phyloP scores from a whole-genome alignment of 2,888 invertebrate species.

The Rugalucina vietnamica region DNA sequence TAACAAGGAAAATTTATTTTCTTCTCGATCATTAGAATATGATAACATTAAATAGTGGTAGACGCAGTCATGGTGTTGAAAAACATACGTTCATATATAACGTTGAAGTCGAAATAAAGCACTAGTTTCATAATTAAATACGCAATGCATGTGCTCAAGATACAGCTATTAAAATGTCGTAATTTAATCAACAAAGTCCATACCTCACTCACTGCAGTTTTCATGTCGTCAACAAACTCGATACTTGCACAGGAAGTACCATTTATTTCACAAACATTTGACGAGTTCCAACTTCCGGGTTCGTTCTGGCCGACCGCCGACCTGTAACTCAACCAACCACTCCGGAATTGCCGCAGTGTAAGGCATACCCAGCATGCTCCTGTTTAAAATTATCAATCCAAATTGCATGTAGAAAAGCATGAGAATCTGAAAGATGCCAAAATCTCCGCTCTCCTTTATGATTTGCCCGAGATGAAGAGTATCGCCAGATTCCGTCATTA shows the following conservation, averaged over 20 bases:
- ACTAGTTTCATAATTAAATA: no score
- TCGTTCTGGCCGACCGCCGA: neutral
- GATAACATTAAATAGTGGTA: no score
- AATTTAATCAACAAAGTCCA: no score
- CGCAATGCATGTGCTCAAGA: no score
- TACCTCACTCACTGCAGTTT: slow-evolving; percentile 63
- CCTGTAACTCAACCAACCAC: slow-evolving; percentile 37
- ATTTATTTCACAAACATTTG: slow-evolving; percentile 39
- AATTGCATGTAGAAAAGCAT: slow-evolving; percentile 19
- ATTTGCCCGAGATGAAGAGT: slow-evolving; percentile 46
- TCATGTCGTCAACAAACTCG: slow-evolving; percentile 43
- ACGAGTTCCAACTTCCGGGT: neutral
- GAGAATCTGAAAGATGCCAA: slow-evolving; percentile 55
- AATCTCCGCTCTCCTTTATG: slow-evolving; percentile 58
- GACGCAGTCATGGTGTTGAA: no score
- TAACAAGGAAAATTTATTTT: no score
- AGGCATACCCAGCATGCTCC: slow-evolving; percentile 63
- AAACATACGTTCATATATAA: no score
- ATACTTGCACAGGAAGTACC: slow-evolving; percentile 29
- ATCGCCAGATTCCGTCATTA: no score
- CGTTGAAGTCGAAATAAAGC: no score
- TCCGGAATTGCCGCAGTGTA: slow-evolving; percentile 27
- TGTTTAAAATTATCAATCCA: slow-evolving; percentile 28
- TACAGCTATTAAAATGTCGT: no score
- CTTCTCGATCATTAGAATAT: no score